Conservation (phyloP, 2,888 invertebrate species). For the Ramazzottius varieornatus region DNA sequence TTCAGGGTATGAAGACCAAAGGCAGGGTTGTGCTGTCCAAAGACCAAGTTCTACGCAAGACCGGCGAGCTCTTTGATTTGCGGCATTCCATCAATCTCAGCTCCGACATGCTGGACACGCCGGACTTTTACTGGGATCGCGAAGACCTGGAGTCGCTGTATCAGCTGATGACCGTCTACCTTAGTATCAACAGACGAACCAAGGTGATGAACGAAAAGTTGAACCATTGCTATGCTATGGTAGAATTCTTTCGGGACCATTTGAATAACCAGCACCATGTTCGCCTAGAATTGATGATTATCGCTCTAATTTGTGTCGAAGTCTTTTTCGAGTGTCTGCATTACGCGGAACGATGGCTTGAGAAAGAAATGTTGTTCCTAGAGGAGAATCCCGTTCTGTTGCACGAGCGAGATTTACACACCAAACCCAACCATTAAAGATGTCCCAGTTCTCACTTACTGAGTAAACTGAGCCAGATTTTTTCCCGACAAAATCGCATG, state of each 20-base stretch:
- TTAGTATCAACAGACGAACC: constrained; percentile 5
- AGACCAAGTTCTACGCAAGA: constrained; percentile 43
- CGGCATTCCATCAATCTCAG: constrained; percentile 27
- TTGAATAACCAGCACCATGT: constrained; percentile 74
- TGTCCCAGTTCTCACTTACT: too few relatives aligned
- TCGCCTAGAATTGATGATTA: constrained; percentile 88
- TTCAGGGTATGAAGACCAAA: constrained; percentile 36
- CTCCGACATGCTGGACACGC: constrained; percentile 73
- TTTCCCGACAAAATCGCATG: too few relatives aligned
- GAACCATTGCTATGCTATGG: constrained; percentile 69
- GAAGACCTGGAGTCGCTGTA: constrained; percentile 63
- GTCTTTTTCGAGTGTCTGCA: constrained; percentile 28
- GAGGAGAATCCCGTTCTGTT: too few relatives aligned
- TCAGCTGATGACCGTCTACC: constrained; percentile 36
- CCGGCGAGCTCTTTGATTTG: constrained; percentile 62
- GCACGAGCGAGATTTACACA: too few relatives aligned
- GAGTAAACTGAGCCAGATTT: too few relatives aligned
- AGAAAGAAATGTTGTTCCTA: not conserved
- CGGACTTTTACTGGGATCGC: constrained; percentile 94
- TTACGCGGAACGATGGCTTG: not conserved
- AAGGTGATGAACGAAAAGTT: constrained; percentile 83
- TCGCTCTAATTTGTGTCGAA: constrained; percentile 74
- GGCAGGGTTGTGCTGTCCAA: constrained; percentile 43
- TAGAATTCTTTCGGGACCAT: constrained; percentile 62
- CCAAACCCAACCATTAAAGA: too few relatives aligned